Percentiles rank a stretch among this genome's conserved stretches.
Conservation (phyloP, 2,797 vertebrate genomes). For the Pipistrellus nathusii region DNA sequence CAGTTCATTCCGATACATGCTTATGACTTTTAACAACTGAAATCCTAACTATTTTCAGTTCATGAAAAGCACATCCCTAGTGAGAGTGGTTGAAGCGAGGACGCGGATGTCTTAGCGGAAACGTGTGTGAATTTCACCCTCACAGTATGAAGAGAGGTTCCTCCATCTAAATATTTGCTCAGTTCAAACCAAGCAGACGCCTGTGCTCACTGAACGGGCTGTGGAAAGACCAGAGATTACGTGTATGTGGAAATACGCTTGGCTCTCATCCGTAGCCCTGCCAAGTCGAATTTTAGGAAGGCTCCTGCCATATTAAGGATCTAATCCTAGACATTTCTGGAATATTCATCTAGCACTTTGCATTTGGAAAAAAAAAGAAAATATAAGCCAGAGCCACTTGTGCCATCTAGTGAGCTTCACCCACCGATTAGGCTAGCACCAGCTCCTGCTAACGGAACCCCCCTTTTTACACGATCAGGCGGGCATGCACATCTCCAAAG, state of each 20-base stretch:
- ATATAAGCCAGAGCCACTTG: conserved; percentile 52
- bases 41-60: conserved; percentile 47
- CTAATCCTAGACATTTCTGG: conserved; percentile 66
- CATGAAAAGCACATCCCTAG: not conserved
- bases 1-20: not conserved
- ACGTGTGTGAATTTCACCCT: conserved; percentile 56
- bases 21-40: not conserved
- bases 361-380: conserved; percentile 57
- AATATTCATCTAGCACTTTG: conserved; percentile 77
- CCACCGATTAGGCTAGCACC: conserved; percentile 66
- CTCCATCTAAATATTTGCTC: conserved; percentile 44
- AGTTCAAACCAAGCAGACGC: not conserved
- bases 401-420: conserved; percentile 58
- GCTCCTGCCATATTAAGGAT: conserved; percentile 54
- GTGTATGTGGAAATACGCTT: conserved; percentile 74
- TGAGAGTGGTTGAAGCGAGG: conserved; percentile 18
- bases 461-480: conserved; percentile 1
- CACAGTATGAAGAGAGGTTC: conserved; percentile 2
- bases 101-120: conserved; percentile 29
- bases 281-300: conserved; percentile 68
- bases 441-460: conserved; percentile 67
- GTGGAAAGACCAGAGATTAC: conserved; percentile 61
- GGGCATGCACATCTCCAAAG: conserved; percentile 43
- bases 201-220: conserved; percentile 9
- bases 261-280: conserved; percentile 5